phyloP scores from a whole-genome alignment of 2,113 vertebrate species.

The human (Homo sapiens) region GRCh38 chr9:76846501-76847000 shows the following conservation, averaged over 20 bases:
- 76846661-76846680: slow-evolving; percentile 91
- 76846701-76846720: background rate
- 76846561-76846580: slow-evolving; percentile 94
- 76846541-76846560: slow-evolving; percentile 93
- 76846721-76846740: background rate
- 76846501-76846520: slow-evolving; percentile 93
- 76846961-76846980: background rate
- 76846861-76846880: background rate
- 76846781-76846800: background rate
- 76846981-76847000: background rate
- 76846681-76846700: slow-evolving; percentile 71
- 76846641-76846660: slow-evolving; percentile 91
- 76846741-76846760: background rate
- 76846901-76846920: background rate
- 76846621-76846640: slow-evolving; percentile 87
- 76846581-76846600: slow-evolving; percentile 86
- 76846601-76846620: slow-evolving; percentile 81
- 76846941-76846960: background rate
- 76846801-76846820: background rate
- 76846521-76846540: slow-evolving; percentile 92
- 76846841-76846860: background rate
- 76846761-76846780: background rate
- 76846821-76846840: background rate
- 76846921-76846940: background rate
- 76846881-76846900: background rate